Evolutionary conservation across 2,888 invertebrate genomes (phyloP).

Genomic region (Habrosyne pyritoides): DNA sequence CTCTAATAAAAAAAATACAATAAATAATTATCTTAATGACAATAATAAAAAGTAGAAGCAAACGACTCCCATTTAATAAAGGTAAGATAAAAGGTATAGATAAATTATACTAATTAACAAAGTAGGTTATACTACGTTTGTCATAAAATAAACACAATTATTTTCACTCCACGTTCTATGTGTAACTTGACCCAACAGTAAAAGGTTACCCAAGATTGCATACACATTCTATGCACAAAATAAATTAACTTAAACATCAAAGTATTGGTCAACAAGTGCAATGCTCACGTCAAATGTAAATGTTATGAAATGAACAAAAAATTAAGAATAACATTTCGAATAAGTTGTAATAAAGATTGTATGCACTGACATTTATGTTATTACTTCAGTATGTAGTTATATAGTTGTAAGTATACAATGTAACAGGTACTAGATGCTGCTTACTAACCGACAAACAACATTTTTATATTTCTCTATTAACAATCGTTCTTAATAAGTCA

Average conservation of each 20-base stretch:
- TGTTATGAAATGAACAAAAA: background rate
- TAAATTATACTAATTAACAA: background rate
- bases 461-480: too few relatives aligned
- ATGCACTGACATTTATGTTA: conserved; percentile 1
- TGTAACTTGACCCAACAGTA: conserved; percentile 2
- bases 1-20: too few relatives aligned
- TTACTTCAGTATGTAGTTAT: background rate
- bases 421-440: background rate
- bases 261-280: background rate
- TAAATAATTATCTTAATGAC: too few relatives aligned
- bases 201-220: background rate
- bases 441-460: too few relatives aligned
- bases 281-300: background rate
- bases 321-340: background rate
- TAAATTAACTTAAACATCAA: conserved; percentile 1
- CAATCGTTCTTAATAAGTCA: too few relatives aligned
- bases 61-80: too few relatives aligned
- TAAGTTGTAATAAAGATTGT: background rate
- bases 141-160: background rate
- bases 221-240: conserved; percentile 2
- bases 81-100: too few relatives aligned
- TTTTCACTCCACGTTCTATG: conserved; percentile 1
- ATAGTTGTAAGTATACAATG: too few relatives aligned
- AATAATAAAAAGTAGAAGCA: too few relatives aligned
- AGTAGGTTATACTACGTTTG: too few relatives aligned